Base-by-base conservation (phyloP, 2,888 invertebrate genomes). In the Lampropteryx suffumata region DNA sequence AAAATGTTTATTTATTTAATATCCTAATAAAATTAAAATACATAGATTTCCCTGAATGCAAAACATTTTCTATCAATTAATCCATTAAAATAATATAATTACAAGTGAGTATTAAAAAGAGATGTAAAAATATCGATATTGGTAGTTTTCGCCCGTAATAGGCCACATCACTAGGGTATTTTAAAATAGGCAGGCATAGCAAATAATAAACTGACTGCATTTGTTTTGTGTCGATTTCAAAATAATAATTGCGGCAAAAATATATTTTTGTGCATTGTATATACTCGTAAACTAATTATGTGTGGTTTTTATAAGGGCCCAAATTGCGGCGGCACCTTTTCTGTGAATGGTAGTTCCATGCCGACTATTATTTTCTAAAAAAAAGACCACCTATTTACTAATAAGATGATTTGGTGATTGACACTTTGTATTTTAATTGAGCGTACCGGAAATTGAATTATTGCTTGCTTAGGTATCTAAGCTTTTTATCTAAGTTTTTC, bases 361-460 rank as follows among this genome's bases (percentile, higher is more conserved):
- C 66, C 67, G 69, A 71, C 76, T 81, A 78, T 71, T 59, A 65
- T 66, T 46, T 59, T 55, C 57, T 10, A 2, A 34, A 81, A 36
- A 81, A 80, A 72, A 59, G 57, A 65, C 71, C 71, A 76, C 71
- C 73, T 56, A 74, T 64, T n/a, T 21, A 69, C 77, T 84, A 84
- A 84, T 84, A 81, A 84, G 79, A 70, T 85, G 88, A 88, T 82
- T 88, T 86, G 79, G 72, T 86, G 88, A 89, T 84, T 89, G 88
- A 89, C 88, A 88, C 83, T 67, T 76, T 74, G 74, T 61, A 14
- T 12, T 6, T 5, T 44, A 78, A 77, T 76, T 72, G 65, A 65
- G 69, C 61, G 50, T 40, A 50, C 69, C 71, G 73, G 74, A 73
- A 71, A 71, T 52, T 42, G 17, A 56, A 57, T 55, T 48, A 34